These are phyloP conservation scores for Caenorhabditis brenneri DNA, from an alignment of 1,140 invertebrate genomes.

Conservation along the genomic window DNA sequence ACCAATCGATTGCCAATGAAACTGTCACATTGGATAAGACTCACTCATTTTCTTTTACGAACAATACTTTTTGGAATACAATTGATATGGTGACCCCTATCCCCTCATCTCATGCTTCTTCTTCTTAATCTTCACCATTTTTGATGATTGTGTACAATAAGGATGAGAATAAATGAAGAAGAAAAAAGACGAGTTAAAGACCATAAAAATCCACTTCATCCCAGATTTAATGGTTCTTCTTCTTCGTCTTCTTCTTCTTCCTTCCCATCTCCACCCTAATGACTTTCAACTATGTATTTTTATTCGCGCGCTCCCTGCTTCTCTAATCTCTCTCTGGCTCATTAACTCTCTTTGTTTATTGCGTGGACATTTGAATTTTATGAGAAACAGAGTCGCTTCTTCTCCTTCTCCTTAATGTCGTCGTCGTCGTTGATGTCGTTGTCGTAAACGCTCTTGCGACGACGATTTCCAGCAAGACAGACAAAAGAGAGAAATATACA, in stretches of 20 bases:
- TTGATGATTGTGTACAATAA: slow-evolving; percentile 10
- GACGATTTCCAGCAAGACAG: slow-evolving; percentile 12
- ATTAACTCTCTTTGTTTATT: slow-evolving; percentile 43
- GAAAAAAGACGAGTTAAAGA: slow-evolving; percentile 21
- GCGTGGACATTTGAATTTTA: slow-evolving; percentile 42
- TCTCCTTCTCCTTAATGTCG: background rate
- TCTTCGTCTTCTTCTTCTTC: background rate
- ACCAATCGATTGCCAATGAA: slow-evolving; percentile 31
- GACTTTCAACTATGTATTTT: slow-evolving; percentile 43
- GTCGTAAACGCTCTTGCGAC: slow-evolving; percentile 42
- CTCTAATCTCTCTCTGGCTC: slow-evolving; percentile 31
- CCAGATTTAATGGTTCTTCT: slow-evolving; percentile 43
- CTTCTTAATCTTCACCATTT: background rate
- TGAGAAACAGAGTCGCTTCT: slow-evolving; percentile 38
- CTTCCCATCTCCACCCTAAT: slow-evolving; percentile 26
- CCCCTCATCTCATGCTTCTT: too few species aligned
- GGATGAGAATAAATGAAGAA: background rate
- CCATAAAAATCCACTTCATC: slow-evolving; percentile 42
- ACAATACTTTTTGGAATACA: background rate
- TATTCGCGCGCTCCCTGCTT: slow-evolving; percentile 41
- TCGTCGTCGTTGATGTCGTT: slow-evolving; percentile 39
- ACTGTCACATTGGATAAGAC: slow-evolving; percentile 31
- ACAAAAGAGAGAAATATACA: background rate
- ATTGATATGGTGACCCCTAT: too few species aligned
- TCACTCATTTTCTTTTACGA: background rate